Evolutionary conservation across 1,140 invertebrate species (phyloP), one percentile per base, ranked within the genome.

Genomic region (Eriosoma lanigerum): DNA sequence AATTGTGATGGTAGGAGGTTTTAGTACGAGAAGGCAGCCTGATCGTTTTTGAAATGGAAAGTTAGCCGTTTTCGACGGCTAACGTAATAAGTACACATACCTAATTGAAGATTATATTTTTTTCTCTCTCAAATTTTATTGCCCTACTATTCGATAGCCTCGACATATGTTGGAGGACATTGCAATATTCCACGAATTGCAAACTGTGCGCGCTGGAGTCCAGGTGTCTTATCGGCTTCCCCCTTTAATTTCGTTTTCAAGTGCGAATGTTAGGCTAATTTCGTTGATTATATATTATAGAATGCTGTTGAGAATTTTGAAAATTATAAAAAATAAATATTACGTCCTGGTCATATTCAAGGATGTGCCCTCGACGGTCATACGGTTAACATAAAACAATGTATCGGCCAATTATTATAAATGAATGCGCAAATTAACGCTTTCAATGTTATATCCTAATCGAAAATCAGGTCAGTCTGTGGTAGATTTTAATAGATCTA

Each of bases 281-380:
- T 52, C 26, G 68, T 29, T 52, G 46, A 52, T 70, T 48, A 50
- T 50, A 50, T 9, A 19, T 6, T 17, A 70, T 68, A 50, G 32
- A 3, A n/a, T 48, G 44, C 2, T 62, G 56, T 46, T 54, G 54
- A 21, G 32, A 78, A 4, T 78, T 62, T 38, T 48, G 54, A 19
- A 21, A 12, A 46, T 78, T 58, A 38, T 4, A 38, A 38, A 38
- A 38, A 38, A 4, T 38, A 38, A 4, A 38, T 21, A 38, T 19
- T 62, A 10, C 17, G 54, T 78, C 56, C 75, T 60, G 75, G 38
- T 48, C 8, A 8, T 38, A 58, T 62, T 78, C 75, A 78, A 78
- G 75, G 75, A 78, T 78, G 56, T 78, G 75, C 56, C 75, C 75
- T 78, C 75, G 75, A 32, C 32, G 15, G 32, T 21, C 44, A 68